Evolutionary conservation across 1,140 invertebrate species (phyloP).

Genomic region (Megathymus violae): DNA sequence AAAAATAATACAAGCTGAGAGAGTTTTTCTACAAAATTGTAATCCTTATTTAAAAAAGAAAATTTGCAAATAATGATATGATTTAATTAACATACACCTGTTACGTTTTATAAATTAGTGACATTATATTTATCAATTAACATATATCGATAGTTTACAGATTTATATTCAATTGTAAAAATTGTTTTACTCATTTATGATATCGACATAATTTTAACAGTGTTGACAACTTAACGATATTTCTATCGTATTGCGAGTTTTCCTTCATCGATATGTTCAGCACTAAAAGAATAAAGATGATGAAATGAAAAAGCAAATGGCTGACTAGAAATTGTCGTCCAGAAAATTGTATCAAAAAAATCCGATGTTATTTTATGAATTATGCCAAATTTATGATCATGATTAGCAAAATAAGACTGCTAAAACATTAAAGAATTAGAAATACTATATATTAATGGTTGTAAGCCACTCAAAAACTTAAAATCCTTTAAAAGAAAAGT

Average conservation of each 20-base stretch:
- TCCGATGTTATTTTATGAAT: conserved; percentile 80
- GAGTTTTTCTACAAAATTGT: too few species aligned
- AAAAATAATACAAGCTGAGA: too few species aligned
- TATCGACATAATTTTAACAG: background rate
- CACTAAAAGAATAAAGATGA: conserved; percentile 45
- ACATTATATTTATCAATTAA: too few species aligned
- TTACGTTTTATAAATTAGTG: too few species aligned
- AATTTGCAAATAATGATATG: too few species aligned
- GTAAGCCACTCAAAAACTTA: conserved; percentile 49
- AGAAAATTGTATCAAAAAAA: conserved; percentile 66
- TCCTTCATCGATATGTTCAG: conserved; percentile 23
- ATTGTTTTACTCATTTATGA: background rate
- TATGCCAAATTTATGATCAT: conserved; percentile 78
- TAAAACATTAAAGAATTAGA: conserved; percentile 62
- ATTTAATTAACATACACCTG: too few species aligned
- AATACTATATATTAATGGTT: conserved; percentile 59
- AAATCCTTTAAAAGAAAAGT: conserved; percentile 51
- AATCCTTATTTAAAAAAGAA: too few species aligned
- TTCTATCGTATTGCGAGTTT: background rate
- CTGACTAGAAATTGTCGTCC: conserved; percentile 75
- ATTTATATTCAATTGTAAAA: too few species aligned
- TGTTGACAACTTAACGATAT: background rate
- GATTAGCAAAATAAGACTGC: conserved; percentile 77
- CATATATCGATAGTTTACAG: too few species aligned
- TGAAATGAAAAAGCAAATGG: conserved; percentile 81